A percentile compares a stretch with the other conserved stretches of the same genome.
Conservation (phyloP, 2,888 invertebrate species). For the Polydesmus complanatus region DNA sequence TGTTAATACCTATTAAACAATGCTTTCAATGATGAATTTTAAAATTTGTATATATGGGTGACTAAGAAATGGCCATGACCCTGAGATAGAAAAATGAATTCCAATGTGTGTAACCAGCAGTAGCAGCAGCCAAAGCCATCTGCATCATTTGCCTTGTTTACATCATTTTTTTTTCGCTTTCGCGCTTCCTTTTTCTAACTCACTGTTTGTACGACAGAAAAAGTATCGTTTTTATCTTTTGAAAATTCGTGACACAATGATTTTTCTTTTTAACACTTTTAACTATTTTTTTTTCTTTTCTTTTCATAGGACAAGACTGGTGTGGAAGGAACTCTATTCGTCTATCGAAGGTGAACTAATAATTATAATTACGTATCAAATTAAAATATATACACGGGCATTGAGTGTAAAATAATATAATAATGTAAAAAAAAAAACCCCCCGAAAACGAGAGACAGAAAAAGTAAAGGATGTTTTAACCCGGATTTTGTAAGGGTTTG, state of each 20-base stretch:
- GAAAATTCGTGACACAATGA: neutral
- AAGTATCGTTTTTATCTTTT: neutral
- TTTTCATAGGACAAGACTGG: constrained; percentile 50
- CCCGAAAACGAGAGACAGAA: neutral
- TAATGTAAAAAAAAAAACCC: neutral
- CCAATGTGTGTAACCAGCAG: neutral
- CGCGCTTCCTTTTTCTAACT: too few relatives aligned
- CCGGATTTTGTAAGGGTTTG: neutral
- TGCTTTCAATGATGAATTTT: too few relatives aligned
- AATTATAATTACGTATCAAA: neutral
- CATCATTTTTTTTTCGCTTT: neutral
- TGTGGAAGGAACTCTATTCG: constrained; percentile 84
- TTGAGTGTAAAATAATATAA: neutral
- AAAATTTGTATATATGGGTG: too few relatives aligned
- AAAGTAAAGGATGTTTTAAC: neutral
- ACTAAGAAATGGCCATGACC: neutral
- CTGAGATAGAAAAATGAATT: neutral
- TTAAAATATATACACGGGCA: neutral
- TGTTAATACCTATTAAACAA: too few relatives aligned
- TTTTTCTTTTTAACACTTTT: neutral
- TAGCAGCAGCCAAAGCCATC: neutral
- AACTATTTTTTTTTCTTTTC: constrained; percentile 18
- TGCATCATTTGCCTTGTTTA: neutral
- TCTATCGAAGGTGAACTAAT: constrained; percentile 70
- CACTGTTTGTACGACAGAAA: too few relatives aligned